phyloP scores from a whole-genome alignment of 1,140 invertebrate species.

The Epicauta chinensis region DNA sequence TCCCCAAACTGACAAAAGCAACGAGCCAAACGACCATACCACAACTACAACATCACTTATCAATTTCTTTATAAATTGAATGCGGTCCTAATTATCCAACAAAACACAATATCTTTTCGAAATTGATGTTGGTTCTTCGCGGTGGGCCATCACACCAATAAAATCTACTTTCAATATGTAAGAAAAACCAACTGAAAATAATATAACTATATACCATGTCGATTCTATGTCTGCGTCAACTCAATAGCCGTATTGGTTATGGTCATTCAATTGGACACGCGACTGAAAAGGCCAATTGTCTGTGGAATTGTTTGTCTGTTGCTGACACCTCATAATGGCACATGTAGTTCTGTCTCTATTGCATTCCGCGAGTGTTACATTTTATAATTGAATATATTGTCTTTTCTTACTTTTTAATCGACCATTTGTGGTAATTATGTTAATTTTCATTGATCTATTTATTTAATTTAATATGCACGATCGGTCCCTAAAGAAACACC shows the following conservation, averaged over 20 bases:
- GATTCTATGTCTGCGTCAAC: slow-evolving; percentile 14
- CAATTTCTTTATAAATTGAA: too few relatives aligned
- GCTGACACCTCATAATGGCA: slow-evolving; percentile 14
- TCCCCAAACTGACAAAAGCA: too few relatives aligned
- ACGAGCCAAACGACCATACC: too few relatives aligned
- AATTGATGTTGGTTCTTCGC: too few relatives aligned
- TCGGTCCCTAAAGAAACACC: neutral
- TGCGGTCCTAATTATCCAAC: too few relatives aligned
- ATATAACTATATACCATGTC: too few relatives aligned
- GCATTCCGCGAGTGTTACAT: slow-evolving; percentile 10
- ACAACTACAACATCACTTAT: too few relatives aligned
- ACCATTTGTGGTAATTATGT: slow-evolving; percentile 3
- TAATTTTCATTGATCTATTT: slow-evolving; percentile 12
- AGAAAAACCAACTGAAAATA: too few relatives aligned
- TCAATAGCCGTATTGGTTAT: slow-evolving; percentile 21
- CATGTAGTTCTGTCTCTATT: slow-evolving; percentile 17
- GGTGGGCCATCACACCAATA: too few relatives aligned
- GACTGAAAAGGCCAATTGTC: slow-evolving; percentile 19
- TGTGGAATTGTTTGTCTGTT: slow-evolving; percentile 12
- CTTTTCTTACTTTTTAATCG: too few relatives aligned
- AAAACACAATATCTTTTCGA: too few relatives aligned
- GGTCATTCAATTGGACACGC: slow-evolving; percentile 28
- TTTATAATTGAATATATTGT: slow-evolving; percentile 19
- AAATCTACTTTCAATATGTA: too few relatives aligned
- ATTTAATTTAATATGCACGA: neutral